Conservation (phyloP, 2,888 invertebrate genomes). For the Euplexia lucipara region DNA sequence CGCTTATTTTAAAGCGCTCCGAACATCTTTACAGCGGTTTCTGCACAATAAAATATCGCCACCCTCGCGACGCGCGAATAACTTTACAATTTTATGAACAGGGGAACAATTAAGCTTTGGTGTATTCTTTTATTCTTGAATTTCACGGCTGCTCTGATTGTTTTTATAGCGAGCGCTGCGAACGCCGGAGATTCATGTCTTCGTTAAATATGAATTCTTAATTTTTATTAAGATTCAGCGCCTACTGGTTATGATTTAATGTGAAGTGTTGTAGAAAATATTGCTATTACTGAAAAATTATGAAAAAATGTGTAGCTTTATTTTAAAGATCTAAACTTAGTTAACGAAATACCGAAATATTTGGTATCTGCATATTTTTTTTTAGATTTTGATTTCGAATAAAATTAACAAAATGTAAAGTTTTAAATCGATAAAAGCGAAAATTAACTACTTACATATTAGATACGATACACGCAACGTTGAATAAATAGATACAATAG, state of each 20-base stretch:
- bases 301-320: neutral
- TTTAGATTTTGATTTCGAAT: neutral
- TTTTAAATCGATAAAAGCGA: no score
- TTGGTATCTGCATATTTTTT: no score
- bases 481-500: no score
- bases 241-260: conserved; percentile 82
- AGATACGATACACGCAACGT: no score
- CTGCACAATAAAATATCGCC: conserved; percentile 89
- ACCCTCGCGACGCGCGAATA: conserved; percentile 87
- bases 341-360: neutral
- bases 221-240: conserved; percentile 88
- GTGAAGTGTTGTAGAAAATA: conserved; percentile 63
- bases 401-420: no score
- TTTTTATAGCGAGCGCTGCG: conserved; percentile 82
- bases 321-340: neutral
- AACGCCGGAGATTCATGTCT: conserved; percentile 84
- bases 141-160: conserved; percentile 86
- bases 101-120: conserved; percentile 90
- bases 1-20: conserved; percentile 89
- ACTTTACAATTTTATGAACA: conserved; percentile 91
- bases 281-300: conserved; percentile 53
- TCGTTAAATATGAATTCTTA: conserved; percentile 89
- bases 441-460: no score
- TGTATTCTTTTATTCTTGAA: conserved; percentile 87
- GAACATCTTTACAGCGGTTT: conserved; percentile 91